Conservation (phyloP, 2,797 vertebrate species). For the Acipenser ruthenus region DNA sequence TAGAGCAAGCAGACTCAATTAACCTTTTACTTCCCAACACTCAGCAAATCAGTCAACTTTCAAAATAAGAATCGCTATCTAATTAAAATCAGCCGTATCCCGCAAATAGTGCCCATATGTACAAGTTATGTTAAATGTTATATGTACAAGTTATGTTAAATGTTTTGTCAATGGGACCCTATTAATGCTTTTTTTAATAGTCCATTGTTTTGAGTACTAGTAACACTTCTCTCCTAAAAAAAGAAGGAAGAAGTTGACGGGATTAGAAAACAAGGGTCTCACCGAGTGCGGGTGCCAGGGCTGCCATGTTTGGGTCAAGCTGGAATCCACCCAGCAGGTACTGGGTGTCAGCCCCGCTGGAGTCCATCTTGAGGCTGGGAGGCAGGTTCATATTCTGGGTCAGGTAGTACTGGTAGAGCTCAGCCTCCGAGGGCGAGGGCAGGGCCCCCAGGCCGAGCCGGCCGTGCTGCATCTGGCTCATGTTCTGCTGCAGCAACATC, state of each 20-base stretch:
- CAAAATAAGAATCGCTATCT: too few relatives aligned
- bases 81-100: too few relatives aligned
- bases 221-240: too few relatives aligned
- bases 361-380: constrained; percentile 84
- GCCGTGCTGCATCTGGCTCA: constrained; percentile 88
- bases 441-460: constrained; percentile 83
- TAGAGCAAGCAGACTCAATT: constrained; percentile 12
- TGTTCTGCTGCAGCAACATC: constrained; percentile 97
- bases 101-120: too few relatives aligned
- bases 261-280: constrained; percentile 31
- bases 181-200: too few relatives aligned
- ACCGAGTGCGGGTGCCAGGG: constrained; percentile 88
- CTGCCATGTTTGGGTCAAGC: constrained; percentile 81
- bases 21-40: constrained; percentile 9
- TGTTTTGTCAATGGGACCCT: too few relatives aligned
- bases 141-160: too few relatives aligned
- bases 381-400: constrained; percentile 94
- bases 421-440: constrained; percentile 87
- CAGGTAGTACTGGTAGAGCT: constrained; percentile 98
- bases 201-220: too few relatives aligned
- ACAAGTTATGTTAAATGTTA: too few relatives aligned
- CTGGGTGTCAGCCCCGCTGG: constrained; percentile 74
- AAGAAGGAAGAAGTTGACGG: too few relatives aligned
- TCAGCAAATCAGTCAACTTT: neutral
- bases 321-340: constrained; percentile 92